Evolutionary conservation across 2,797 vertebrate species (phyloP), one percentile per base, ranked within the genome.

Genomic region (Xerus rutilus): DNA sequence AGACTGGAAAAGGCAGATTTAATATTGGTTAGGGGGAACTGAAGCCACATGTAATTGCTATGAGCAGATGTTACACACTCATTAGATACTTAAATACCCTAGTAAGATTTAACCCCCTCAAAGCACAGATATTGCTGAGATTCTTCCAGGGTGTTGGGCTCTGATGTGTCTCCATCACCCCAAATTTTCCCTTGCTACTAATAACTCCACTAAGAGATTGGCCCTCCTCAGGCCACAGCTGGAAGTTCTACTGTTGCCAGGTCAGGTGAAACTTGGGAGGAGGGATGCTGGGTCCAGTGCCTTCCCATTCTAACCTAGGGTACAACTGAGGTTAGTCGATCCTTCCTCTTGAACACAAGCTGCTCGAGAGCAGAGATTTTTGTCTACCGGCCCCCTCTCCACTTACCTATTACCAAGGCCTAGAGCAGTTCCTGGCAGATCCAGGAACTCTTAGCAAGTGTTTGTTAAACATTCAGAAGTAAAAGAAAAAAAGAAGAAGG

Each of bases 161-260:
- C 69, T 1, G 14, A 21, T 6, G 49, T 25, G 1, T 74, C n/a
- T 45, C 70, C 9, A 4, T 13, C 43, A 7, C 65, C 52, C n/a
- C 5, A 1, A 14, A 32, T 35, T n/a, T 49, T 8, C 4, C 30
- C 7, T 70, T 25, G 52, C 12, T 52, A 28, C 14, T 74, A 43
- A 39, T 7, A 43, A 45, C 3, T n/a, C 32, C 57, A 4, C 57
- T 25, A 47, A 45, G 30, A 28, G 30, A 59, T 4, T 32, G 14
- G 23, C 21, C 25, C 65, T 20, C 18, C 43, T 23, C 15, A 47
- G 47, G 43, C n/a, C 35, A 6, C n/a, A n/a, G 59, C 18, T 13
- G 39, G 64, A 0, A 0, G 13, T 1, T 17, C 65, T 65, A 5
- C n/a, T 0, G 11, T 65, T 0, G 1, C 12, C 10, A 8, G 25